phyloP scores from a whole-genome alignment of 1,140 invertebrate genomes.

The Hyles vespertilio region DNA sequence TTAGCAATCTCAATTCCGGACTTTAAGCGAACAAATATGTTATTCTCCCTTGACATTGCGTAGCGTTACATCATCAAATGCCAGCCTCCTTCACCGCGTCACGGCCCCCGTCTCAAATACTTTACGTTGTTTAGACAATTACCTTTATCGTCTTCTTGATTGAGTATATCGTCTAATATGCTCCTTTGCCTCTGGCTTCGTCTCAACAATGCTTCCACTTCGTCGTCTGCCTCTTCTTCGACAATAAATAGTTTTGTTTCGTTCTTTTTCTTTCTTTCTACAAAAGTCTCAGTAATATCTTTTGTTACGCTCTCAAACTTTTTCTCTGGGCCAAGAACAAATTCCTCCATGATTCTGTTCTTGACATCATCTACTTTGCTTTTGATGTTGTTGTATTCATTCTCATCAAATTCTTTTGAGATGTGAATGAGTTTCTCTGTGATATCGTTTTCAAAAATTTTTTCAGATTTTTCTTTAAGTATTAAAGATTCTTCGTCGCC shows the following conservation, averaged over 20 bases:
- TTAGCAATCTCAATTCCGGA: slow-evolving; percentile 34
- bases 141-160: slow-evolving; percentile 77
- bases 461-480: slow-evolving; percentile 61
- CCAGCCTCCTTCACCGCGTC: slow-evolving; percentile 49
- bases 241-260: slow-evolving; percentile 49
- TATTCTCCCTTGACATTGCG: slow-evolving; percentile 39
- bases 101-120: slow-evolving; percentile 43
- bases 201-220: slow-evolving; percentile 79
- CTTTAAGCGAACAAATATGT: slow-evolving; percentile 34
- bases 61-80: slow-evolving; percentile 58
- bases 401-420: slow-evolving; percentile 60
- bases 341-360: slow-evolving; percentile 61
- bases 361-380: slow-evolving; percentile 57
- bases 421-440: slow-evolving; percentile 73
- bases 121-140: slow-evolving; percentile 63
- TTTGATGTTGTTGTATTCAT: slow-evolving; percentile 45
- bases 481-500: slow-evolving; percentile 64
- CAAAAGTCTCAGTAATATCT: slow-evolving; percentile 56
- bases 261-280: slow-evolving; percentile 53
- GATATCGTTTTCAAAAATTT: slow-evolving; percentile 75
- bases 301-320: slow-evolving; percentile 53
- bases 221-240: slow-evolving; percentile 75
- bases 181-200: slow-evolving; percentile 81
- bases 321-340: slow-evolving; percentile 50
- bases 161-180: slow-evolving; percentile 82